Conservation (phyloP, 2,113 vertebrate species). For the Pelobates fuscus region DNA sequence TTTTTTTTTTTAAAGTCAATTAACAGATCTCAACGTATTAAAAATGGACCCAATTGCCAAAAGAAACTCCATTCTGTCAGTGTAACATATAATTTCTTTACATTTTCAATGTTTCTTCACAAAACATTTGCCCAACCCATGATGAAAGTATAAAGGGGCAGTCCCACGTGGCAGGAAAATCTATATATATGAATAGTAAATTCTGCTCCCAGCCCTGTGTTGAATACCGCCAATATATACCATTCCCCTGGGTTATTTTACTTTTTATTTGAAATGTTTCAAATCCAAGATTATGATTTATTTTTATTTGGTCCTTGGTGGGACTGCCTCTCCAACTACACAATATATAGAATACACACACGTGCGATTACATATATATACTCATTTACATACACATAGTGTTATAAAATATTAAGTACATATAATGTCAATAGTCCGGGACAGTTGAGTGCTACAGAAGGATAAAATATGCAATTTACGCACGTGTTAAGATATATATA, state of each 20-base stretch:
- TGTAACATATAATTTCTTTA: conserved; percentile 53
- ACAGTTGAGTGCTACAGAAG: conserved; percentile 4
- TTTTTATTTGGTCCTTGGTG: conserved; percentile 32
- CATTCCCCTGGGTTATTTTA: too few species aligned
- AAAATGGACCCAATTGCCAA: conserved; percentile 15
- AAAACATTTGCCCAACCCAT: background rate
- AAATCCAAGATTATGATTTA: conserved; percentile 4
- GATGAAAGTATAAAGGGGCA: background rate
- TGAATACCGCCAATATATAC: too few species aligned
- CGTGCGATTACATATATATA: conserved; percentile 32
- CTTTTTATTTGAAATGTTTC: conserved; percentile 11
- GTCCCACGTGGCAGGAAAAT: background rate
- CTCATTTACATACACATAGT: conserved; percentile 19
- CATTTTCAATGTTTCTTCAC: background rate
- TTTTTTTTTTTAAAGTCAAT: too few species aligned
- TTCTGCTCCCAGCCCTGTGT: too few species aligned
- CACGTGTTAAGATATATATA: background rate
- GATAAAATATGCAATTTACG: conserved; percentile 18
- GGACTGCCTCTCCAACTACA: conserved; percentile 19
- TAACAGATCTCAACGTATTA: conserved; percentile 52
- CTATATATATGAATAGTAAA: background rate
- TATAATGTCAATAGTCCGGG: background rate
- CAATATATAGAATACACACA: conserved; percentile 21
- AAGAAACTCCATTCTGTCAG: conserved; percentile 22
- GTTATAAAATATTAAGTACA: conserved; percentile 7